phyloP scores from a whole-genome alignment of 1,140 invertebrate species.

The Saccostrea cuccullata region DNA sequence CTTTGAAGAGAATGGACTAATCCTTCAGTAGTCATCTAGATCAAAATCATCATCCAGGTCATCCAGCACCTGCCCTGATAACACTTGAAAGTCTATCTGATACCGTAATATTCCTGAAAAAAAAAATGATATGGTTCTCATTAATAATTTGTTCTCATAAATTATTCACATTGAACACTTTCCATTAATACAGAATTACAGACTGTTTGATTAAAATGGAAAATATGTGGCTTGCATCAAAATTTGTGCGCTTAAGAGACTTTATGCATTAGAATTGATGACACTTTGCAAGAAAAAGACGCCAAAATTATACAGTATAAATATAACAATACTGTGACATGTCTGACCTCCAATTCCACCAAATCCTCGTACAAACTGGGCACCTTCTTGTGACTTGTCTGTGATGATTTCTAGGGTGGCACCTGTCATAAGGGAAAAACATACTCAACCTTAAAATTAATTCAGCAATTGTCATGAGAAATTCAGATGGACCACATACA shows the following conservation, averaged over 20 bases:
- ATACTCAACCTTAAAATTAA: background rate
- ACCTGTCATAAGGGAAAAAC: conserved; percentile 64
- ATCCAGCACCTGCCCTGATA: background rate
- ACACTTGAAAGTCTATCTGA: conserved; percentile 32
- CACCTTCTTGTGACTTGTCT: conserved; percentile 99
- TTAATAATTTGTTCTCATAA: no score
- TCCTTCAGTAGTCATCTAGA: conserved; percentile 29
- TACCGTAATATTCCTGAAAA: conserved; percentile 30
- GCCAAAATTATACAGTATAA: no score
- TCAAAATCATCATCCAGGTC: conserved; percentile 24
- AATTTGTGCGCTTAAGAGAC: no score
- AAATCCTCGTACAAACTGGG: conserved; percentile 99
- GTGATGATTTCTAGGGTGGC: conserved; percentile 99
- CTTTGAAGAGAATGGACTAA: background rate
- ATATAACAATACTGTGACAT: no score
- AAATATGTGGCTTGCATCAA: no score
- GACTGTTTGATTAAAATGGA: no score
- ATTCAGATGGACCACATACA: no score
- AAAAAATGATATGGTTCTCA: background rate
- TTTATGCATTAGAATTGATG: no score
- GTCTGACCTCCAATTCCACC: conserved; percentile 97
- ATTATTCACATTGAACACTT: no score
- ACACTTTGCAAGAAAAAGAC: no score
- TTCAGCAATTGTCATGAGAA: background rate
- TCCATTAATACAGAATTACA: no score